These are phyloP conservation scores for Tachyglossus aculeatus DNA, from an alignment of 2,797 vertebrate species.

Conservation along the genomic window DNA sequence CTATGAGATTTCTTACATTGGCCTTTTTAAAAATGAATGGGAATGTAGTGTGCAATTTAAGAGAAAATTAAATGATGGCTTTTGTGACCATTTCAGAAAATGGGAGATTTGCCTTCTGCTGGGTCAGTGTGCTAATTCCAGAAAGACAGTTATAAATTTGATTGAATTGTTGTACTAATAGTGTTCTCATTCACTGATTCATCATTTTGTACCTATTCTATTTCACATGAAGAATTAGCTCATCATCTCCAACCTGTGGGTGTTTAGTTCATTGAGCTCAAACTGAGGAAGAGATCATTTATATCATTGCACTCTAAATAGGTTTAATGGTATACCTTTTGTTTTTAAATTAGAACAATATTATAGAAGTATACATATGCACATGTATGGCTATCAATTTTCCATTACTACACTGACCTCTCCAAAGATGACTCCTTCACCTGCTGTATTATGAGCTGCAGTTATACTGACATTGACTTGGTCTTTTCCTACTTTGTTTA, in stretches of 20 bases:
- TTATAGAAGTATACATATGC: too few species aligned
- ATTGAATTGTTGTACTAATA: constrained; percentile 37
- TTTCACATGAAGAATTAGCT: constrained; percentile 19
- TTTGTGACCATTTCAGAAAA: too few species aligned
- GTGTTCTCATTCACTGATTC: constrained; percentile 46
- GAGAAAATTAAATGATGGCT: too few species aligned
- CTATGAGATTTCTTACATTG: too few species aligned
- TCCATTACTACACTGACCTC: constrained; percentile 50
- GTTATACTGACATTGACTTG: constrained; percentile 55
- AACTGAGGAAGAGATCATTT: too few species aligned
- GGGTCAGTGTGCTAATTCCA: constrained; percentile 39
- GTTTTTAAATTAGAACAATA: too few species aligned
- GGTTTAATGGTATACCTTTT: too few species aligned
- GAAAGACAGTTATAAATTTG: constrained; percentile 33
- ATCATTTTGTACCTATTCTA: constrained; percentile 43
- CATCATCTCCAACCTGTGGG: constrained; percentile 50
- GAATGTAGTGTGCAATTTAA: too few species aligned
- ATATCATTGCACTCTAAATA: too few species aligned
- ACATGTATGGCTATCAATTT: constrained; percentile 39
- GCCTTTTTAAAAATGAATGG: too few species aligned
- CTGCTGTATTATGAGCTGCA: constrained; percentile 41
- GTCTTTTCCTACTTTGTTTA: constrained; percentile 67
- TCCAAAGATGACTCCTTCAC: constrained; percentile 50
- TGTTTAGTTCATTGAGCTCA: background rate
- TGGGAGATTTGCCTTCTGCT: too few species aligned